phyloP scores from a whole-genome alignment of 2,113 vertebrate species.

The Muscicapa adusta region DNA sequence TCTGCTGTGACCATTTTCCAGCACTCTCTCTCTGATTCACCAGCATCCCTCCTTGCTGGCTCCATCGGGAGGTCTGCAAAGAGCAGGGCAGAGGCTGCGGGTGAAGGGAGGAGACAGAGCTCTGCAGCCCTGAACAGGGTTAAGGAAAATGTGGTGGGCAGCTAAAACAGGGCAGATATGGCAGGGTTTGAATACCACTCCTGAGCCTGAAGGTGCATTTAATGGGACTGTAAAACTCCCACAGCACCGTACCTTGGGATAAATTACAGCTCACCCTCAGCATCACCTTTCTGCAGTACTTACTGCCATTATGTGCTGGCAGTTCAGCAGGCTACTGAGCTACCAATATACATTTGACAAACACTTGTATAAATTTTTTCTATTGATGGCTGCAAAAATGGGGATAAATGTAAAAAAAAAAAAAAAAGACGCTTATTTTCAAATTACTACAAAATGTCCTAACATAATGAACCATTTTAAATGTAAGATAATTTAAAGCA shows the following conservation, averaged over 20 bases:
- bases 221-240: background rate
- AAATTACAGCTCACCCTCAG: constrained; percentile 27
- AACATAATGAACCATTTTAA: background rate
- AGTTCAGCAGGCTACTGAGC: background rate
- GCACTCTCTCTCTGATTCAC: constrained; percentile 26
- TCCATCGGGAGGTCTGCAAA: background rate
- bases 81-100: background rate
- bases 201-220: constrained; percentile 2
- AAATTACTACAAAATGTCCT: background rate
- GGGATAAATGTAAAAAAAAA: background rate
- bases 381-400: background rate
- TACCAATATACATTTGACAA: background rate
- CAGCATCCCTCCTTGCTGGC: background rate
- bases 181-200: background rate
- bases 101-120: background rate
- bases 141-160: background rate
- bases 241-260: background rate
- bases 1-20: constrained; percentile 46
- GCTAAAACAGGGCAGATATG: accelerated
- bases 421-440: background rate
- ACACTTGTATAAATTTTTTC: background rate
- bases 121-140: background rate
- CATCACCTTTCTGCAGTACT: background rate
- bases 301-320: background rate
- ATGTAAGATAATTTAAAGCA: background rate